Conservation (phyloP, 2,797 vertebrate genomes). For the Characodon lateralis region DNA sequence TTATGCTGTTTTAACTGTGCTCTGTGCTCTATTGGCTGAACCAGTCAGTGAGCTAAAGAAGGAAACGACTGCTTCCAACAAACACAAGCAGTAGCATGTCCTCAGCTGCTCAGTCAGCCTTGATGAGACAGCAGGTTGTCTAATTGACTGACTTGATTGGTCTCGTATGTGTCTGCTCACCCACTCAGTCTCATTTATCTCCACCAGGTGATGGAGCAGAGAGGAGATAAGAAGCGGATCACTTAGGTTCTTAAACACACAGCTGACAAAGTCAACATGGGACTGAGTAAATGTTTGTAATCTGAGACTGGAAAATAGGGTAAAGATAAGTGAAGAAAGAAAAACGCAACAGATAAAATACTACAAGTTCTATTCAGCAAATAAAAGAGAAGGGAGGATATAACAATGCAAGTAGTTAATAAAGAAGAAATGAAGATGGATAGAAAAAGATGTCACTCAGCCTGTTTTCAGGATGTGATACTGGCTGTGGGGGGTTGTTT, state of each 20-base stretch:
- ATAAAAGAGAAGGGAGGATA: background rate
- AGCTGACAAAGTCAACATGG: slow-evolving; percentile 34
- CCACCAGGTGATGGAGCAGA: slow-evolving; percentile 9
- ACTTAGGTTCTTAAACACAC: slow-evolving; percentile 29
- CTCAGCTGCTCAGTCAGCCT: slow-evolving; percentile 40
- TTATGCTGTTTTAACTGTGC: background rate
- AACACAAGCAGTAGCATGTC: slow-evolving; percentile 25
- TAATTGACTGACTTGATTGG: slow-evolving; percentile 75
- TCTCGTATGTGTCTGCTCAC: slow-evolving; percentile 63
- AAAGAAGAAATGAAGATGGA: background rate
- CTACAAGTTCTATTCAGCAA: background rate
- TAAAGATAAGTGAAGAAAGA: slow-evolving; percentile 1
- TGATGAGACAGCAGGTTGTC: slow-evolving; percentile 62
- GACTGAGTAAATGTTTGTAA: background rate
- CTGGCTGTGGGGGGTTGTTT: slow-evolving; percentile 20
- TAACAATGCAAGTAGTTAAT: background rate
- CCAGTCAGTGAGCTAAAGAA: background rate
- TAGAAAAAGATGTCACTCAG: background rate
- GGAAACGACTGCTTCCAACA: background rate
- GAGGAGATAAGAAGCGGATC: slow-evolving; percentile 26
- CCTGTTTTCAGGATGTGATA: slow-evolving; percentile 22
- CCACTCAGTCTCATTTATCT: slow-evolving; percentile 55
- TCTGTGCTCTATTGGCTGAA: background rate
- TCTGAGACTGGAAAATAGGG: background rate
- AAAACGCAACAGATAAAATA: background rate